Conservation (phyloP, 2,888 invertebrate species). For the Hyposoter dolosus region DNA sequence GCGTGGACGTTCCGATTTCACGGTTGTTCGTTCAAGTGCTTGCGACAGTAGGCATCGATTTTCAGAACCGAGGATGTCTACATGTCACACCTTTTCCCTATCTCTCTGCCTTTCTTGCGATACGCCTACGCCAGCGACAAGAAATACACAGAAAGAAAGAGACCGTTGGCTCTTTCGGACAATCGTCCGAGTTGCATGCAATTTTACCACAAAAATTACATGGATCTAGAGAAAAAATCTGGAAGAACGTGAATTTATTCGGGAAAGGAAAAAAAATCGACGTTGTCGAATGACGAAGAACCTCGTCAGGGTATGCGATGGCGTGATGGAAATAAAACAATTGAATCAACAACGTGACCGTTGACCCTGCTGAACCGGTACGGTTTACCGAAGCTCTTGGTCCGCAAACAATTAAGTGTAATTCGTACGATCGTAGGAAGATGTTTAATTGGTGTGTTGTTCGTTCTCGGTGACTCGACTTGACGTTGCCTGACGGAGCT, state of each 20-base stretch:
- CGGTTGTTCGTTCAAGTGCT: slow-evolving; percentile 46
- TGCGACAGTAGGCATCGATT: slow-evolving; percentile 49
- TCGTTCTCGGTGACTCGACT: neutral
- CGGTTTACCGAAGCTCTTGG: slow-evolving; percentile 32
- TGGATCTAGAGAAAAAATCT: neutral
- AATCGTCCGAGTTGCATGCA: neutral
- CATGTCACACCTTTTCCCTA: slow-evolving; percentile 50
- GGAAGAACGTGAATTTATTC: neutral
- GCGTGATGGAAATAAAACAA: slow-evolving; percentile 43
- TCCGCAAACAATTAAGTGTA: slow-evolving; percentile 56
- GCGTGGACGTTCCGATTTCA: slow-evolving; percentile 54
- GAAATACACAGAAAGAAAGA: slow-evolving; percentile 23
- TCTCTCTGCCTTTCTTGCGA: slow-evolving; percentile 46
- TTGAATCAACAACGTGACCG: slow-evolving; percentile 41
- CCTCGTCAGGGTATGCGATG: slow-evolving; percentile 2
- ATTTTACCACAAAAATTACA: neutral
- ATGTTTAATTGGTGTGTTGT: slow-evolving; percentile 49
- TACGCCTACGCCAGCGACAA: slow-evolving; percentile 48
- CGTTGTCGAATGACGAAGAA: slow-evolving; percentile 13
- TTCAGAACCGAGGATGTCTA: slow-evolving; percentile 46
- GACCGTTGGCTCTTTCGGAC: neutral
- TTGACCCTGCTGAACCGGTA: slow-evolving; percentile 56
- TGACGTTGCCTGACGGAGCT: neutral
- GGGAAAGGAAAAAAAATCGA: slow-evolving; percentile 10
- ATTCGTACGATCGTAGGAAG: slow-evolving; percentile 55